These are phyloP conservation scores for Ranitomeya imitator DNA, from an alignment of 2,113 vertebrate genomes.

Conservation along the genomic window DNA sequence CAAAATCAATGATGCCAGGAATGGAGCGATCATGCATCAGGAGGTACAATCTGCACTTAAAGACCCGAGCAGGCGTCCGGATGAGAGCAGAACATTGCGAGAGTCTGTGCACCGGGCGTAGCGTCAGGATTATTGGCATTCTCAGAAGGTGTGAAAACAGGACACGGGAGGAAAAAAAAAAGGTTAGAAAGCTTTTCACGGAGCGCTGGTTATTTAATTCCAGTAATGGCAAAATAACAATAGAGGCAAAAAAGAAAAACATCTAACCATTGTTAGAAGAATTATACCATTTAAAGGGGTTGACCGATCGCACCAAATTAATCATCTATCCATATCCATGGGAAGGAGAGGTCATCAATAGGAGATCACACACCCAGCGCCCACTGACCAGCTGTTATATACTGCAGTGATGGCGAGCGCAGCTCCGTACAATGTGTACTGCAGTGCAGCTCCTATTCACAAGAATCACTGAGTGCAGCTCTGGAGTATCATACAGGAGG, in stretches of 20 bases:
- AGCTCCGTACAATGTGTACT: too few species aligned
- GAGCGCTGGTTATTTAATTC: neutral
- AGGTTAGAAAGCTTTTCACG: neutral
- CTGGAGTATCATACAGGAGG: too few species aligned
- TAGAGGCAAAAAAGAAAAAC: neutral
- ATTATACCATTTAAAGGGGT: neutral
- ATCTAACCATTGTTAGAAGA: neutral
- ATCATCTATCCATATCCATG: neutral
- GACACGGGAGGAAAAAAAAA: slow-evolving; percentile 13
- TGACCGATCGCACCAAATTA: too few species aligned
- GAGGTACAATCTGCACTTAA: slow-evolving; percentile 54
- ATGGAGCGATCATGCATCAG: slow-evolving; percentile 52
- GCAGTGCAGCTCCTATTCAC: too few species aligned
- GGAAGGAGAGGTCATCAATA: too few species aligned
- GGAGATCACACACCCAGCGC: too few species aligned
- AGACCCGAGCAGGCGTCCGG: slow-evolving; percentile 36
- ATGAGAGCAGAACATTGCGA: slow-evolving; percentile 26
- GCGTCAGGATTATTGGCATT: slow-evolving; percentile 27
- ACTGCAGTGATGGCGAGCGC: too few species aligned
- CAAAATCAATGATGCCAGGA: slow-evolving; percentile 54
- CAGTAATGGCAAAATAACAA: neutral
- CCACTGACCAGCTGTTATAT: too few species aligned
- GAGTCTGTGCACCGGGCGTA: slow-evolving; percentile 6
- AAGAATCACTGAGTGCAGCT: too few species aligned
- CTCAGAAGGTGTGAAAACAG: slow-evolving; percentile 28